A percentile compares a stretch with the other conserved stretches of the same genome.
These are phyloP conservation scores for Geotrupes spiniger DNA, from an alignment of 2,888 invertebrate genomes.

Conservation along the genomic window DNA sequence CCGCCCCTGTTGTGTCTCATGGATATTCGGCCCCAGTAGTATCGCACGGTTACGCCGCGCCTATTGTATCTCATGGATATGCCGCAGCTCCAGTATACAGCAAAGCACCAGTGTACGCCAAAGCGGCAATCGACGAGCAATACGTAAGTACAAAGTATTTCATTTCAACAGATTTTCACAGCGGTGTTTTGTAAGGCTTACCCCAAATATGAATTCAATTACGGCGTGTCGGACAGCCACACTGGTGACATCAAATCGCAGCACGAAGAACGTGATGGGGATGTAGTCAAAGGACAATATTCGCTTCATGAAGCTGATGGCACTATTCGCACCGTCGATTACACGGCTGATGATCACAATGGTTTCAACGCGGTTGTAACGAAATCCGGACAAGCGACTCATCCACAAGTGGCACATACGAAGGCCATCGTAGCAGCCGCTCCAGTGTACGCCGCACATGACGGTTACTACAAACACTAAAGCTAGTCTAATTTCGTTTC, in stretches of 20 bases:
- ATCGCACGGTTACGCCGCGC: not conserved
- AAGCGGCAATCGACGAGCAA: too few species aligned
- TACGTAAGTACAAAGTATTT: too few species aligned
- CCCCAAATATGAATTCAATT: slow-evolving; percentile 54
- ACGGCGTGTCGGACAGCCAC: slow-evolving; percentile 57
- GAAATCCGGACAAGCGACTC: slow-evolving; percentile 45
- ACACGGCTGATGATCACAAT: slow-evolving; percentile 58
- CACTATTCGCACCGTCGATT: slow-evolving; percentile 61
- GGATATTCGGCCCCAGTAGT: too few species aligned
- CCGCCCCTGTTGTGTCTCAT: not conserved
- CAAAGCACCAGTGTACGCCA: too few species aligned
- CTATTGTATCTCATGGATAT: not conserved
- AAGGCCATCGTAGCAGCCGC: not conserved
- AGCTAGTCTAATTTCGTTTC: not conserved
- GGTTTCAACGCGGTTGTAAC: slow-evolving; percentile 63
- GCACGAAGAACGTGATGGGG: slow-evolving; percentile 56
- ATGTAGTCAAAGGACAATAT: slow-evolving; percentile 62
- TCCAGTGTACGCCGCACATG: not conserved
- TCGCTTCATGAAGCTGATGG: slow-evolving; percentile 63
- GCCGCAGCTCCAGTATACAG: not conserved
- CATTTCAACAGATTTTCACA: too few species aligned
- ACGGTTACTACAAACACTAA: not conserved
- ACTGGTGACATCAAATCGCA: slow-evolving; percentile 57
- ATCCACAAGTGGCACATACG: slow-evolving; percentile 22
- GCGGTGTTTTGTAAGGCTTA: too few species aligned